A percentile compares a stretch with the other conserved stretches of the same genome.
Evolutionary conservation across 2,888 invertebrate genomes (phyloP).

Genomic region (Lochmaea capreae): DNA sequence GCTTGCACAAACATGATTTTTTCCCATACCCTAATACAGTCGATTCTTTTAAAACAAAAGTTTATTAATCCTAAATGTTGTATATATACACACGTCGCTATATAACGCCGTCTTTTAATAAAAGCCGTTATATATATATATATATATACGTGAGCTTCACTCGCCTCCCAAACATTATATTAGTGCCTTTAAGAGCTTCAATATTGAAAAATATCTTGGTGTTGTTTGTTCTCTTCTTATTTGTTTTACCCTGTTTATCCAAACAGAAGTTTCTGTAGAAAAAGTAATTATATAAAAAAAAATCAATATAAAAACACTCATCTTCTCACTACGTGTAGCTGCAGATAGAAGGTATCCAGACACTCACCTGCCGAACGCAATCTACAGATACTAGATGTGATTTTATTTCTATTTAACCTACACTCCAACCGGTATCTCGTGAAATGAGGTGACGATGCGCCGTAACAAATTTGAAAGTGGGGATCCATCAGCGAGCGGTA

Average conservation of each 20-base stretch:
- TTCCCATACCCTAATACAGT: too few species aligned
- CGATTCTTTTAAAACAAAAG: slow-evolving; percentile 26
- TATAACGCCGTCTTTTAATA: slow-evolving; percentile 21
- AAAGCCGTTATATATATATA: slow-evolving; percentile 25
- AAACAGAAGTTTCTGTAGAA: neutral
- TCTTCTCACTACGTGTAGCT: neutral
- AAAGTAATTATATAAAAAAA: neutral
- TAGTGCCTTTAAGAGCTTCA: slow-evolving; percentile 13
- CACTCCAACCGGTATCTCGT: too few species aligned
- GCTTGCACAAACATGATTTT: neutral
- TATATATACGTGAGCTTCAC: slow-evolving; percentile 26
- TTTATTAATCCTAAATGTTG: slow-evolving; percentile 29
- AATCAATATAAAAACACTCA: neutral
- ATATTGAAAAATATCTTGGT: slow-evolving; percentile 1
- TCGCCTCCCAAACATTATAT: slow-evolving; percentile 21
- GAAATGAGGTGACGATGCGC: too few species aligned
- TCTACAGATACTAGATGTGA: too few species aligned
- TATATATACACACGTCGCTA: neutral
- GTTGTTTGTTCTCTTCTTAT: neutral
- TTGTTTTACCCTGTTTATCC: neutral
- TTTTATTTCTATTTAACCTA: too few species aligned
- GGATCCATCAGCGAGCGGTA: too few species aligned
- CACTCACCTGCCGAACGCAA: too few species aligned
- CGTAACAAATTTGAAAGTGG: too few species aligned
- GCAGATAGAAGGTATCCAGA: too few species aligned